A percentile compares a stretch with the other conserved stretches of the same genome.
Conservation (phyloP, 2,888 invertebrate genomes). For the Archips xylosteana region DNA sequence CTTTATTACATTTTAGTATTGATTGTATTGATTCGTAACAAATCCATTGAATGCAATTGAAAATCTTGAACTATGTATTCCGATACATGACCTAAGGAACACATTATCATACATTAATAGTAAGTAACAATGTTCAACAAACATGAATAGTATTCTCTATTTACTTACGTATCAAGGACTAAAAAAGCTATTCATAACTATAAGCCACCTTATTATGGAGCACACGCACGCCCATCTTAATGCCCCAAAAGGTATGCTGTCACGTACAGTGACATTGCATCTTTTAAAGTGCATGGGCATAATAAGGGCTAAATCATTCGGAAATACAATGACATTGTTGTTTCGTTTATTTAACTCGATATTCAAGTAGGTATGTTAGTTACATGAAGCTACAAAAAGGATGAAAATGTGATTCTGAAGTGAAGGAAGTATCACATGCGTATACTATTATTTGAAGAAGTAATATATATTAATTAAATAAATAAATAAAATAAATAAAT, state of each 20-base stretch:
- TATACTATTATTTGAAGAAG: no score
- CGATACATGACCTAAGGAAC: conserved; percentile 34
- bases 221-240: conserved; percentile 24
- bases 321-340: conserved; percentile 34
- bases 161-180: conserved; percentile 1
- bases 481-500: no score
- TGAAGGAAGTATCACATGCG: no score
- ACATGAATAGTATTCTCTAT: conserved; percentile 17
- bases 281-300: conserved; percentile 34
- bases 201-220: conserved; percentile 11
- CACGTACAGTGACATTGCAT: conserved; percentile 36
- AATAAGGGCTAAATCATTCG: conserved; percentile 32
- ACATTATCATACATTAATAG: conserved; percentile 36
- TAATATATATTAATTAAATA: no score
- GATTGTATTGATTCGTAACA: conserved; percentile 10
- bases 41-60: conserved; percentile 35
- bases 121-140: conserved; percentile 26
- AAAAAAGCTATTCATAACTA: conserved; percentile 33
- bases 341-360: conserved; percentile 14
- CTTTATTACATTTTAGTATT: no score
- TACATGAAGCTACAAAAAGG: background rate
- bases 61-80: conserved; percentile 32
- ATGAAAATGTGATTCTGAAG: background rate
- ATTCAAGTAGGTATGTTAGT: background rate
- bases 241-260: conserved; percentile 22